These are phyloP conservation scores for Thaumatotibia leucotreta DNA, from an alignment of 1,140 invertebrate species.

Conservation along the genomic window DNA sequence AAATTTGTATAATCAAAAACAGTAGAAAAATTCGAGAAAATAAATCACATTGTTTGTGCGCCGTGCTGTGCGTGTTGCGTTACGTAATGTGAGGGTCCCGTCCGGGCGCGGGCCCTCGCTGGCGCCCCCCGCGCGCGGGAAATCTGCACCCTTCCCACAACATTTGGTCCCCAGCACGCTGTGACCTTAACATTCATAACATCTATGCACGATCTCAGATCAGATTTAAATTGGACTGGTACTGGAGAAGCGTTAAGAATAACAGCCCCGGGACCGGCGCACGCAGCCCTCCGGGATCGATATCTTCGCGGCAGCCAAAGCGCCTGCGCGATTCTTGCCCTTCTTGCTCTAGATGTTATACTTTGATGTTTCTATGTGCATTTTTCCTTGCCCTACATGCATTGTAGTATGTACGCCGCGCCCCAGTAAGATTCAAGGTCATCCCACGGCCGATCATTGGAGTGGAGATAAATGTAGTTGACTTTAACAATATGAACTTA, in stretches of 20 bases:
- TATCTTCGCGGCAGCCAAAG: conserved; percentile 7
- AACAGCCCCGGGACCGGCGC: background rate
- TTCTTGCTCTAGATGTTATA: conserved; percentile 27
- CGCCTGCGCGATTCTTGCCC: conserved; percentile 16
- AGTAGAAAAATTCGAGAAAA: conserved; percentile 65
- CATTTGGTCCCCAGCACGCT: background rate
- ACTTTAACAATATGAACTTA: too few species aligned
- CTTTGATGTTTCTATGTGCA: conserved; percentile 3
- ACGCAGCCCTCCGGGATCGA: background rate
- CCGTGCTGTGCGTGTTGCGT: conserved; percentile 71
- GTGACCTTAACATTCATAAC: background rate
- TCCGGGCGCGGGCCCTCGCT: conserved; percentile 28
- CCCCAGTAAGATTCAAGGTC: conserved; percentile 27
- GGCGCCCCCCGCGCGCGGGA: conserved; percentile 27
- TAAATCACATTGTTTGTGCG: conserved; percentile 76
- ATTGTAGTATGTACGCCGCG: conserved; percentile 16
- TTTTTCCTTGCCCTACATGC: conserved; percentile 21
- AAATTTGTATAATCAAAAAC: conserved; percentile 71
- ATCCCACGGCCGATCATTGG: conserved; percentile 10
- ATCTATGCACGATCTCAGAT: background rate
- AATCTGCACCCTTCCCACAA: conserved; percentile 20
- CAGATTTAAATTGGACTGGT: background rate
- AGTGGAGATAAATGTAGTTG: too few species aligned
- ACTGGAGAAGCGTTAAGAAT: background rate
- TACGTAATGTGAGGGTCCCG: conserved; percentile 67